phyloP scores from a whole-genome alignment of 2,113 vertebrate species.

The Phocoena phocoena region DNA sequence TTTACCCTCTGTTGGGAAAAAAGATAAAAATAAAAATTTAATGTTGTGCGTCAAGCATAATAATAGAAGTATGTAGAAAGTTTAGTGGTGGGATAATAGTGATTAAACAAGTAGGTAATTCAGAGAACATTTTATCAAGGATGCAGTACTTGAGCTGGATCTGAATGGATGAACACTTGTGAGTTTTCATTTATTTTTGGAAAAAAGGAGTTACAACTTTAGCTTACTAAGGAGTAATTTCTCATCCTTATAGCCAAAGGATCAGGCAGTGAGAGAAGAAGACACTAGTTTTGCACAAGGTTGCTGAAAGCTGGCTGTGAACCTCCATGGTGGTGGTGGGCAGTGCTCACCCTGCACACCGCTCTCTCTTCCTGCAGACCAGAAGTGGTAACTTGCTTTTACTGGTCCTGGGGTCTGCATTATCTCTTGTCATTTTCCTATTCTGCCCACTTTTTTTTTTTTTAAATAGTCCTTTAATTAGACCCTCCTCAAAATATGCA shows the following conservation, averaged over 20 bases:
- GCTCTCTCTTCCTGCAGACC: not conserved
- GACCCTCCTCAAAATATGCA: not conserved
- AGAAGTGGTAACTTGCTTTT: not conserved
- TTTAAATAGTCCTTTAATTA: not conserved
- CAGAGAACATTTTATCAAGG: not conserved
- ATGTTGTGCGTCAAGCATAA: not conserved
- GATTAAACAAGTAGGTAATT: not conserved
- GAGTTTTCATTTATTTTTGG: not conserved
- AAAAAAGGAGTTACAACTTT: not conserved
- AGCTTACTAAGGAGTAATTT: not conserved
- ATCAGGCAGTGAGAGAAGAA: not conserved
- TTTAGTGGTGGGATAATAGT: not conserved
- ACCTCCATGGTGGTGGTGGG: fast-evolving
- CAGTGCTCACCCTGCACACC: too few species aligned
- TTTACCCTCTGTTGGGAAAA: not conserved
- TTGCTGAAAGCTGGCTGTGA: not conserved
- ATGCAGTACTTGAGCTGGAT: not conserved
- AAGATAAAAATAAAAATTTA: not conserved
- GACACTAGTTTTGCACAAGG: not conserved
- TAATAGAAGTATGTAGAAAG: not conserved
- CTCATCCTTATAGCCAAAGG: not conserved
- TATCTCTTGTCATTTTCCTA: not conserved
- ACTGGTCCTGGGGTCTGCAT: not conserved
- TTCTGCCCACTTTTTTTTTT: too few species aligned
- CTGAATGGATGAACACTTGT: not conserved